These are phyloP conservation scores for Sandelia bainsii DNA, from an alignment of 2,797 vertebrate genomes.

Conservation along the genomic window DNA sequence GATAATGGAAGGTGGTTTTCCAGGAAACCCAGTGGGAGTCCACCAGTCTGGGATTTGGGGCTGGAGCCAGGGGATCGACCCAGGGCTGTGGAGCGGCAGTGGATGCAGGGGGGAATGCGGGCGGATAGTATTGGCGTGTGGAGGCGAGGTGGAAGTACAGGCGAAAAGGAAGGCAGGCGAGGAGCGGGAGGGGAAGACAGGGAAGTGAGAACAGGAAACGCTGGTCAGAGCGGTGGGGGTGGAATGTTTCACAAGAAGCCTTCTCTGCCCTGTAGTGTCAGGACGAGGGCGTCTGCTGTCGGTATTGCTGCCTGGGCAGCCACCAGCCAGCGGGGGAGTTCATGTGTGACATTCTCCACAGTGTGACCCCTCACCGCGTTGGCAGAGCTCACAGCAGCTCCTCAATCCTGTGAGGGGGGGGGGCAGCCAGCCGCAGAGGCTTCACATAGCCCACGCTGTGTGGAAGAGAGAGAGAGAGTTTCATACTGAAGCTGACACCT, in stretches of 20 bases:
- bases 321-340: constrained; percentile 48
- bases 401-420: constrained; percentile 77
- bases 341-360: constrained; percentile 53
- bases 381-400: constrained; percentile 57
- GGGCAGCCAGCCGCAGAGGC: constrained; percentile 68
- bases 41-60: constrained; percentile 77
- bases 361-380: constrained; percentile 76
- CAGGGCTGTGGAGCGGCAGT: constrained; percentile 35
- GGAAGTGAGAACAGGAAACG: constrained; percentile 87
- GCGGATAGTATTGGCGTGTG: constrained; percentile 51
- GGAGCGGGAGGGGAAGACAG: constrained; percentile 53
- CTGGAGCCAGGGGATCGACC: constrained; percentile 30
- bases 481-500: constrained; percentile 77
- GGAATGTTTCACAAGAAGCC: constrained; percentile 88
- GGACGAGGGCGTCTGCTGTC: constrained; percentile 82
- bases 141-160: constrained; percentile 37
- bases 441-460: constrained; percentile 73
- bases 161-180: constrained; percentile 43
- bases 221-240: constrained; percentile 77
- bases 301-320: constrained; percentile 43
- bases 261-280: constrained; percentile 82
- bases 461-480: constrained; percentile 55
- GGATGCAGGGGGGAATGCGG: constrained; percentile 67
- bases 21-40: constrained; percentile 84
- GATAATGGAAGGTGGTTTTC: constrained; percentile 87